Evolutionary conservation across 1,140 invertebrate genomes (phyloP).

Genomic region (Hirudo medicinalis): DNA sequence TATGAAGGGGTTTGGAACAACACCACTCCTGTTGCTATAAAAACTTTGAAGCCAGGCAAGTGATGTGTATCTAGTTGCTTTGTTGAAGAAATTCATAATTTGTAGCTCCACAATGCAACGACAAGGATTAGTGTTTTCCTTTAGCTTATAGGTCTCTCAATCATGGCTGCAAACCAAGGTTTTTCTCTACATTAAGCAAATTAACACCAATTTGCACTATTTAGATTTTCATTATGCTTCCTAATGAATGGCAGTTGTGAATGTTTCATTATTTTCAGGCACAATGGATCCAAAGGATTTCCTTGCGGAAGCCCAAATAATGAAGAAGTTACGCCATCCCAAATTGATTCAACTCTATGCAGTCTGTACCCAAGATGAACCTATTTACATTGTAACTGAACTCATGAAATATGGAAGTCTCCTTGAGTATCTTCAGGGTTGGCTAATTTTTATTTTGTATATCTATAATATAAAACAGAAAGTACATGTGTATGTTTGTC

Average conservation of each 20-base stretch:
- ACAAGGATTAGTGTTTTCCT: too few relatives aligned
- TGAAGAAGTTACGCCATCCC: constrained; percentile 84
- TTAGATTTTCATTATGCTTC: background rate
- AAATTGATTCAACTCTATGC: constrained; percentile 95
- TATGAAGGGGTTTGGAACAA: constrained; percentile 98
- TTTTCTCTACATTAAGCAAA: background rate
- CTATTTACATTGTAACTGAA: constrained; percentile 74
- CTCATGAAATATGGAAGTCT: constrained; percentile 94
- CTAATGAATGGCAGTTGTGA: background rate
- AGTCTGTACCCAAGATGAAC: constrained; percentile 94
- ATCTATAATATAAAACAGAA: too few relatives aligned
- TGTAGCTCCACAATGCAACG: too few relatives aligned
- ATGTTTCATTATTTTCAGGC: constrained; percentile 40
- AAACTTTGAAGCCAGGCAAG: constrained; percentile 75
- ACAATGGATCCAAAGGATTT: constrained; percentile 99
- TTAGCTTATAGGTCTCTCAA: too few relatives aligned
- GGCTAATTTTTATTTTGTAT: background rate
- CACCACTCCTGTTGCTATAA: constrained; percentile 93
- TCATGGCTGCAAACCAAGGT: too few relatives aligned
- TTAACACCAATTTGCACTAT: background rate
- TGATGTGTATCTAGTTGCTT: background rate
- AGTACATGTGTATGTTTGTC: too few relatives aligned
- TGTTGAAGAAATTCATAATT: too few relatives aligned
- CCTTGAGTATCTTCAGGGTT: constrained; percentile 50
- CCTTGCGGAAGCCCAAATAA: constrained; percentile 93